Evolutionary conservation across 2,888 invertebrate genomes (phyloP), one percentile per base, ranked within the genome.

Genomic region (Chirona hameri): DNA sequence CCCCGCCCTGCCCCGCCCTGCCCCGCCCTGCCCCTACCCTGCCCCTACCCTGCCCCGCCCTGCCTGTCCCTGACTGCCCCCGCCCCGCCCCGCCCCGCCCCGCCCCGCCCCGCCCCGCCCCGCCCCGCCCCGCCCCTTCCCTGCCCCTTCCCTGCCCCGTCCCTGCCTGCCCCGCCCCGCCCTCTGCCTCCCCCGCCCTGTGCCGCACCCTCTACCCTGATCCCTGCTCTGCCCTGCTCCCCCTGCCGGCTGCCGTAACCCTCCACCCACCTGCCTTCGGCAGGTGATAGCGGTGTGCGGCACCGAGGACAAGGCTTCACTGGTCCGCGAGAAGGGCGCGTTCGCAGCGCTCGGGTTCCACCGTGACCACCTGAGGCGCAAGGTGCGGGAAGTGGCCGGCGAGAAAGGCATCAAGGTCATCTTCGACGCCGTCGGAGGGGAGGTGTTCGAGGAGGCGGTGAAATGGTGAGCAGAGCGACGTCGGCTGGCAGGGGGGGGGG

Each of bases 271-370:
- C 29, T 69, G 10, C 27, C n/a, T 27, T 81, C 86, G 86, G 69
- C 85, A 92, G 92, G 93, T 93, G 7, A 91, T 93, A 85, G 93
- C 91, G n/a, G 90, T 92, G n/a, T 91, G 91, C 84, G 91, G 91
- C 72, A 90, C 91, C 0, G 91, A 91, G 87, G 91, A 91, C 83
- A 90, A 91, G 84, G 91, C 91, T 15, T 88, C 89, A 60, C 86
- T 91, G 27, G 89, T 92, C 21, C 87, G 92, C 83, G 89, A 91
- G 79, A 90, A 90, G 86, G 93, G 93, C 60, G 93, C 93, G 1
- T 91, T 91, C 86, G 89, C 91, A 79, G 91, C 92, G 24, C 88
- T 93, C 10, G 91, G 91, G 85, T 92, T 90, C 85, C 89, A 89
- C 82, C 89, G 90, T 60, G 89, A 89, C 82, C 90, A 91, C 83